Percentiles rank a stretch among this genome's conserved stretches.
Conservation (phyloP, 2,113 vertebrate genomes). For the Chloebia gouldiae region DNA sequence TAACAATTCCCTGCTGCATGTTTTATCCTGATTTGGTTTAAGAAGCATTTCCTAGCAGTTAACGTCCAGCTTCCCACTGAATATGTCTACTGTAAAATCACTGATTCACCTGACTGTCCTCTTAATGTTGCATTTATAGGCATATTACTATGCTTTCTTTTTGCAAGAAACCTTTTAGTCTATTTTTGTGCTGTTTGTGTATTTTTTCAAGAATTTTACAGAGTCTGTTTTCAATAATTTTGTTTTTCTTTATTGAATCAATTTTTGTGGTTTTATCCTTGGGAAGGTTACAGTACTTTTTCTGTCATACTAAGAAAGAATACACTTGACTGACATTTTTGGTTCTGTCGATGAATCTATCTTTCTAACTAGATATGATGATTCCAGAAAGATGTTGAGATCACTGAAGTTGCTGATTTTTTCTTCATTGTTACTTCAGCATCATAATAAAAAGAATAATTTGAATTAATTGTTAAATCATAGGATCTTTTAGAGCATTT, state of each 20-base stretch:
- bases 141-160: not conserved
- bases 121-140: not conserved
- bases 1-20: not conserved
- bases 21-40: not conserved
- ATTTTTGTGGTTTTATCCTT: not conserved
- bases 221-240: not conserved
- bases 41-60: not conserved
- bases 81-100: not conserved
- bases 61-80: not conserved
- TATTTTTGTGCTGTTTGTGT: not conserved
- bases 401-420: not conserved
- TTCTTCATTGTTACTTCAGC: not conserved
- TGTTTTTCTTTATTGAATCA: not conserved
- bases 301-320: not conserved
- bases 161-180: not conserved
- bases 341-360: not conserved
- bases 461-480: not conserved
- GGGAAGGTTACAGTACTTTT: not conserved
- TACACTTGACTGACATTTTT: not conserved
- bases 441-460: not conserved
- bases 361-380: not conserved
- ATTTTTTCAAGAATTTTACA: not conserved
- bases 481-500: not conserved
- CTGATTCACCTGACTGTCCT: not conserved
- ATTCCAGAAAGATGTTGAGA: not conserved